These are phyloP conservation scores for Platycercus adscitus DNA, from an alignment of 2,113 vertebrate genomes.

Conservation along the genomic window DNA sequence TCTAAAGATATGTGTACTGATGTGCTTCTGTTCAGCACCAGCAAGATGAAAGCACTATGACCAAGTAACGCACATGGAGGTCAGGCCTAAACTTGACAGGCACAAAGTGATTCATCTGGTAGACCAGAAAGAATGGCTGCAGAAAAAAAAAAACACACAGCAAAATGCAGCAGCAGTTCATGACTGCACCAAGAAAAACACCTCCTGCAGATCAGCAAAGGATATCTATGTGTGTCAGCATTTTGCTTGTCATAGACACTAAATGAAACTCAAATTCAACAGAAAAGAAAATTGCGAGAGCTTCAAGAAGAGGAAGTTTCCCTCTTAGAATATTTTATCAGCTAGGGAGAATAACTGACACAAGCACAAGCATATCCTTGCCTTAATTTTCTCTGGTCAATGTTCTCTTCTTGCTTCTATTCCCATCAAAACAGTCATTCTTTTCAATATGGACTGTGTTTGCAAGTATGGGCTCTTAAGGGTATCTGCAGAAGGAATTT, in stretches of 20 bases:
- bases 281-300: neutral
- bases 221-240: neutral
- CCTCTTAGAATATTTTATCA: neutral
- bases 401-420: neutral
- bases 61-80: neutral
- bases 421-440: neutral
- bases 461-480: neutral
- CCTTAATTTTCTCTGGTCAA: neutral
- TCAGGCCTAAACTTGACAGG: neutral
- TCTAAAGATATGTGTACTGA: neutral
- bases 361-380: neutral
- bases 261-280: neutral
- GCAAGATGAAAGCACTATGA: neutral
- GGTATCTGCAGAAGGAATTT: neutral
- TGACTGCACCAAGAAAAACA: neutral
- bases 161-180: neutral
- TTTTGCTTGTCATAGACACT: neutral
- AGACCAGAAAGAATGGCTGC: neutral
- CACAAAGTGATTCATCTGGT: neutral
- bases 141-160: neutral
- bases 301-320: neutral
- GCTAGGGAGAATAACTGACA: neutral
- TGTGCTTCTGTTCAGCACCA: neutral
- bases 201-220: neutral
- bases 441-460: neutral